Evolutionary conservation across 2,888 invertebrate genomes (phyloP), one percentile per base, ranked within the genome.

Genomic region (Drosophila infuscata): DNA sequence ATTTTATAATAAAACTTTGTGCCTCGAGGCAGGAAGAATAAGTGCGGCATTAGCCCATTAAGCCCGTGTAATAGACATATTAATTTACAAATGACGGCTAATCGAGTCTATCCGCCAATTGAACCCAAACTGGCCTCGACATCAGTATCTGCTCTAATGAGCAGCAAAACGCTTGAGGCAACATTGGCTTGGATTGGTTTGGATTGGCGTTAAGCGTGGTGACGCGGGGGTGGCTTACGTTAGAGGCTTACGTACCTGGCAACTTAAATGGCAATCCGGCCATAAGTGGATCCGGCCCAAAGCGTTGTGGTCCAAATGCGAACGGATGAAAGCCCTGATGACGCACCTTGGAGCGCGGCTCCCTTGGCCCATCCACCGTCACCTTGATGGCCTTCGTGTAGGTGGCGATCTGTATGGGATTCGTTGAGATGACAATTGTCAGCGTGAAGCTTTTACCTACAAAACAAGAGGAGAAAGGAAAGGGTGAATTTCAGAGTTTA

Each of bases 321-420:
- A 97, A 97, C 70, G 97, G 97, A 94, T 97, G 97, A 93, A 97
- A 97, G 76, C 96, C 96, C 91, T 97, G 97, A 92, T 97, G 97
- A 75, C 97, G 95, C 81, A 97, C 96, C 95, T 98, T 98, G 83
- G 98, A 98, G 90, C 99, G 94, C 12, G 99, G 99, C 94, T 99
- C 99, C 80, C 99, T 94, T 0, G 99, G 99, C 63, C 99, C 99
- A 92, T 99, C 99, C 74, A 99, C 99, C 2, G 99, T 99, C 90
- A 99, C 99, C 94, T 99, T 99, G 94, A 99, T 99, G 73, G 99
- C 99, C 93, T 99, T 99, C 92, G 95, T 96, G 93, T 99, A 99
- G n/a, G 99, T 98, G 70, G 98, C 97, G 79, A 99, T 96, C 94
- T 99, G 99, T 41, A 98, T 97, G 11, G 99, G 99, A 58, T 96